These are phyloP conservation scores for Catharus minimus DNA, from an alignment of 2,113 vertebrate genomes.

Conservation along the genomic window DNA sequence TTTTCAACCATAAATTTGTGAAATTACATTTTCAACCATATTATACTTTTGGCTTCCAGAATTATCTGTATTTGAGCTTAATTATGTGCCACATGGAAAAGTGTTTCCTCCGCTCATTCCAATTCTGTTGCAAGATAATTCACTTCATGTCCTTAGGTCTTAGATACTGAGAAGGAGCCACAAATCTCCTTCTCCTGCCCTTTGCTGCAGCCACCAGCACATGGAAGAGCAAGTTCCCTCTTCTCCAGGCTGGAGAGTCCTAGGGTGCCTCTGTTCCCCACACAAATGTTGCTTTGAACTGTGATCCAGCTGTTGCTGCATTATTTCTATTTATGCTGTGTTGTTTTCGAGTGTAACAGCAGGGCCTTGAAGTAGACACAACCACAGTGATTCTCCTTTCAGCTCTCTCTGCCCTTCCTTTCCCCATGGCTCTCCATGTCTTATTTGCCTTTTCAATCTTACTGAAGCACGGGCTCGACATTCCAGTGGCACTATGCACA, in stretches of 20 bases:
- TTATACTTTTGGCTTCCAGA: background rate
- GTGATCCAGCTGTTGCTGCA: background rate
- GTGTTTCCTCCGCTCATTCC: background rate
- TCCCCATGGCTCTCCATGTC: background rate
- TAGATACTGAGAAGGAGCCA: background rate
- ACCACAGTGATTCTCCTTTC: background rate
- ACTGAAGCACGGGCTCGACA: accelerated
- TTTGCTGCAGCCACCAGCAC: background rate
- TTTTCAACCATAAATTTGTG: background rate
- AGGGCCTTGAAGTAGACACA: background rate
- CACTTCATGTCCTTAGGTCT: background rate
- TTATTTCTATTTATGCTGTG: background rate
- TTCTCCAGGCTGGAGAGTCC: background rate
- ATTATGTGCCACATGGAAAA: constrained; percentile 21
- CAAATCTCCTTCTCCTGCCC: background rate
- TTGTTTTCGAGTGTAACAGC: background rate
- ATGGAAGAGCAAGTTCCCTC: background rate
- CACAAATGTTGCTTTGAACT: background rate
- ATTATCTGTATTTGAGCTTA: constrained; percentile 18
- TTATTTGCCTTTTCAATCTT: background rate
- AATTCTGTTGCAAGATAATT: background rate
- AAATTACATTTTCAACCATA: background rate
- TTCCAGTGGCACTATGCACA: background rate
- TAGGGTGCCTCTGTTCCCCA: background rate
- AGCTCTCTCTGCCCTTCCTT: background rate